Conservation (phyloP, 2,797 vertebrate genomes). For the Etheostoma nigrum region DNA sequence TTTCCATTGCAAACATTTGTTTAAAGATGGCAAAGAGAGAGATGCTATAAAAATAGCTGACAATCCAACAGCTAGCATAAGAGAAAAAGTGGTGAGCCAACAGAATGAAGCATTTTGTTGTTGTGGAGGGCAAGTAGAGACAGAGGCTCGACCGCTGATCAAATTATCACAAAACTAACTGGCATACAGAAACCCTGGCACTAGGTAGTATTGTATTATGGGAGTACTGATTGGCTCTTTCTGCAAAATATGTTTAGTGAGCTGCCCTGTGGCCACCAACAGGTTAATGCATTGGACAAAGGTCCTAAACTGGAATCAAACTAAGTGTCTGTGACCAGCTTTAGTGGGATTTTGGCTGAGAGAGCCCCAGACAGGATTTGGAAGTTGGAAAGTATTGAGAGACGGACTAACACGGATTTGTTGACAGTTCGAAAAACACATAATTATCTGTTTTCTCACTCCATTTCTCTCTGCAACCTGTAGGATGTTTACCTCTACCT, state of each 20-base stretch:
- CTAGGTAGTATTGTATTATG: no score
- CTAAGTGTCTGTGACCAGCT: no score
- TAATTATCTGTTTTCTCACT: neutral
- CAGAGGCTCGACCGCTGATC: slow-evolving; percentile 9
- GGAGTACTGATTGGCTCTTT: no score
- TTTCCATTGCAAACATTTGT: slow-evolving; percentile 6
- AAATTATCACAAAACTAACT: no score
- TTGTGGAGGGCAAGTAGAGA: neutral
- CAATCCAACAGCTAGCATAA: neutral
- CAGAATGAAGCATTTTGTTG: neutral
- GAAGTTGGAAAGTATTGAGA: neutral
- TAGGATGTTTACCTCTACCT: neutral
- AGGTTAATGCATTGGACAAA: no score
- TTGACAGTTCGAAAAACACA: neutral
- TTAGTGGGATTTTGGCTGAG: neutral
- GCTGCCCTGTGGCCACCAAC: no score
- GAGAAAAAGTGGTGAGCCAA: neutral
- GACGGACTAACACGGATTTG: neutral
- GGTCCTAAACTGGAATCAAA: no score
- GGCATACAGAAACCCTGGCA: no score
- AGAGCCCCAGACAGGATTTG: neutral
- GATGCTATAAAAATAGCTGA: neutral
- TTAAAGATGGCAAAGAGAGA: neutral
- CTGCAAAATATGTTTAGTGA: no score
- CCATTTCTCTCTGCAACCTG: neutral